These are phyloP conservation scores for Sinohyriopsis cumingii DNA, from an alignment of 2,888 invertebrate species.

Conservation along the genomic window DNA sequence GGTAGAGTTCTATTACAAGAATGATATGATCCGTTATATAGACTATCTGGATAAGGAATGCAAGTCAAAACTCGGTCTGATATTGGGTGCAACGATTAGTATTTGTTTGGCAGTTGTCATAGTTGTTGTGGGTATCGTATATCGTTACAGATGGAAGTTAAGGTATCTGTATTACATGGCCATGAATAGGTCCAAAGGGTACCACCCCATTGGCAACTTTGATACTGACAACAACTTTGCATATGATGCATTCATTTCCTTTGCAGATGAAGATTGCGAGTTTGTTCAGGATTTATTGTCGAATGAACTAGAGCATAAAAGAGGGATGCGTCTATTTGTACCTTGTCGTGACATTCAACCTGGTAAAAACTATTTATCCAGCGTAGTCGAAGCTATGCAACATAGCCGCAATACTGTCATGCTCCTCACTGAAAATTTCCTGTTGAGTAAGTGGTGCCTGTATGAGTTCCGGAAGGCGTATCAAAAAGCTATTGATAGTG, in stretches of 20 bases:
- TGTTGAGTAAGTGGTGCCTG: constrained; percentile 41
- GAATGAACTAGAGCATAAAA: constrained; percentile 10
- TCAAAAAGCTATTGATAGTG: constrained; percentile 15
- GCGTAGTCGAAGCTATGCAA: constrained; percentile 39
- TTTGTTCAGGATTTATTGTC: constrained; percentile 15
- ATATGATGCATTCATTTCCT: constrained; percentile 40
- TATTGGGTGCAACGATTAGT: too few relatives aligned
- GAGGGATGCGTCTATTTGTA: constrained; percentile 33
- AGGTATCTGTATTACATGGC: constrained; percentile 31
- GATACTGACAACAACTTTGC: constrained; percentile 11
- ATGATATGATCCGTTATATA: too few relatives aligned
- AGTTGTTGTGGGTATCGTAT: constrained; percentile 17
- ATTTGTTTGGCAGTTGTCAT: not conserved
- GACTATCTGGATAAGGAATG: too few relatives aligned
- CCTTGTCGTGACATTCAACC: constrained; percentile 43
- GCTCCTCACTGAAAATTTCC: constrained; percentile 33
- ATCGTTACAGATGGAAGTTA: constrained; percentile 33
- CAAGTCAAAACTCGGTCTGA: too few relatives aligned
- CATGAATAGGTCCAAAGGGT: constrained; percentile 13
- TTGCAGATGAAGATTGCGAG: constrained; percentile 18
- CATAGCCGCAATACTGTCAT: constrained; percentile 42
- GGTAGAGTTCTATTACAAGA: too few relatives aligned
- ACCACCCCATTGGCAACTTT: not conserved
- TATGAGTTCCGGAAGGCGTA: constrained; percentile 47
- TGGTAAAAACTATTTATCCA: constrained; percentile 36